Conservation (phyloP, 2,797 vertebrate species). For the Propithecus perrieri region DNA sequence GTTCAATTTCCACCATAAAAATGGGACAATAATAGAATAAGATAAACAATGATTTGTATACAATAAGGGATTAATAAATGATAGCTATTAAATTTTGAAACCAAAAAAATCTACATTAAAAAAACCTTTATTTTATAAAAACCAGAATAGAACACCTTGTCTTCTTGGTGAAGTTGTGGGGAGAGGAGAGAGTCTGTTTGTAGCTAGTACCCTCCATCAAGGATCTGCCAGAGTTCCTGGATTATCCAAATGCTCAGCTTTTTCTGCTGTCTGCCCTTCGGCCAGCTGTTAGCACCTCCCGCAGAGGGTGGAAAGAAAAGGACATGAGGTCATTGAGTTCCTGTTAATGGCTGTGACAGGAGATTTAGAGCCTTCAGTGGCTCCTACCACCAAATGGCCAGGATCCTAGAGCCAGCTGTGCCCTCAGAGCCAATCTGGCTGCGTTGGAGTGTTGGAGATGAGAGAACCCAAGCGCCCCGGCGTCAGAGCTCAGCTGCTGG, state of each 20-base stretch:
- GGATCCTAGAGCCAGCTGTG: not conserved
- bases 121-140: not conserved
- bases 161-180: not conserved
- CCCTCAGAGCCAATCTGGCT: not conserved
- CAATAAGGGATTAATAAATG: not conserved
- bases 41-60: not conserved
- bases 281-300: not conserved
- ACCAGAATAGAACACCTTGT: not conserved
- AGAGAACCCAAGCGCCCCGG: not conserved
- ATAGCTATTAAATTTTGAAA: not conserved
- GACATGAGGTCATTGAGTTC: not conserved
- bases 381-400: not conserved
- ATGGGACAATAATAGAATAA: not conserved
- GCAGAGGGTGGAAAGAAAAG: not conserved
- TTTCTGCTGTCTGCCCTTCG: not conserved
- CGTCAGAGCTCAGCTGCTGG: not conserved
- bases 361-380: not conserved
- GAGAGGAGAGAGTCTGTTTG: not conserved
- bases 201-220: not conserved
- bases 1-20: not conserved
- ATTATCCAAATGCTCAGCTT: not conserved
- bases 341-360: not conserved
- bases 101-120: not conserved
- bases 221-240: not conserved
- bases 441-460: not conserved